Evolutionary conservation across 2,888 invertebrate genomes (phyloP).

Genomic region (Hyles lineata): DNA sequence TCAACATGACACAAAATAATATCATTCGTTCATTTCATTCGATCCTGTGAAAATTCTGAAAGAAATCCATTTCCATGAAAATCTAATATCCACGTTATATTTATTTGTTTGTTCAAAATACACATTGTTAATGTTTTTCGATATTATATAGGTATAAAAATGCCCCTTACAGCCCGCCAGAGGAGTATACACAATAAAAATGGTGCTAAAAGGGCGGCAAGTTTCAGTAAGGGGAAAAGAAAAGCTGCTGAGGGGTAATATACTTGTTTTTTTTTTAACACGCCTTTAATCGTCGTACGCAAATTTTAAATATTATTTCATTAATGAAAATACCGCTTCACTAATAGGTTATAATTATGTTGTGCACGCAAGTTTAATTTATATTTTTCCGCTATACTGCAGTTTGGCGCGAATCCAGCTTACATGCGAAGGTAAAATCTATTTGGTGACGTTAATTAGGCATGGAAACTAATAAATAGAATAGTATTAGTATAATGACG

Average conservation of each 20-base stretch:
- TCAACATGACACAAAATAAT: neutral
- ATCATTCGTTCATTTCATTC: slow-evolving; percentile 30
- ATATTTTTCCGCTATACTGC: slow-evolving; percentile 45
- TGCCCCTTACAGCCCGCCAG: slow-evolving; percentile 78
- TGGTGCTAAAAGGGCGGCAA: slow-evolving; percentile 70
- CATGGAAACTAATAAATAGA: slow-evolving; percentile 45
- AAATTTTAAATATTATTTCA: neutral
- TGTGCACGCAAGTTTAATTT: slow-evolving; percentile 33
- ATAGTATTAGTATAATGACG: slow-evolving; percentile 28
- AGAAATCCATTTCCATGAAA: slow-evolving; percentile 19
- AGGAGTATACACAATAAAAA: slow-evolving; percentile 78
- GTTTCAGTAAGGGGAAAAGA: slow-evolving; percentile 73
- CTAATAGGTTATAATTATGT: slow-evolving; percentile 33
- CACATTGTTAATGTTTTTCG: neutral
- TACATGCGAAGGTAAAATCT: slow-evolving; percentile 58
- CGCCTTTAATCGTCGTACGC: slow-evolving; percentile 4
- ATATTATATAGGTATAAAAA: slow-evolving; percentile 38
- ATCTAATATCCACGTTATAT: neutral
- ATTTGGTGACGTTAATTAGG: slow-evolving; percentile 48
- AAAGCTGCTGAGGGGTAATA: slow-evolving; percentile 73
- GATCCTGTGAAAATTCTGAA: slow-evolving; percentile 18
- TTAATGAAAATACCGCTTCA: slow-evolving; percentile 11
- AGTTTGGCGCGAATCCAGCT: slow-evolving; percentile 64
- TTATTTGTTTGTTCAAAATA: neutral
- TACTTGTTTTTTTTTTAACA: slow-evolving; percentile 26